Evolutionary conservation across 2,113 vertebrate species (phyloP).

Genomic region (Acanthisitta chloris): DNA sequence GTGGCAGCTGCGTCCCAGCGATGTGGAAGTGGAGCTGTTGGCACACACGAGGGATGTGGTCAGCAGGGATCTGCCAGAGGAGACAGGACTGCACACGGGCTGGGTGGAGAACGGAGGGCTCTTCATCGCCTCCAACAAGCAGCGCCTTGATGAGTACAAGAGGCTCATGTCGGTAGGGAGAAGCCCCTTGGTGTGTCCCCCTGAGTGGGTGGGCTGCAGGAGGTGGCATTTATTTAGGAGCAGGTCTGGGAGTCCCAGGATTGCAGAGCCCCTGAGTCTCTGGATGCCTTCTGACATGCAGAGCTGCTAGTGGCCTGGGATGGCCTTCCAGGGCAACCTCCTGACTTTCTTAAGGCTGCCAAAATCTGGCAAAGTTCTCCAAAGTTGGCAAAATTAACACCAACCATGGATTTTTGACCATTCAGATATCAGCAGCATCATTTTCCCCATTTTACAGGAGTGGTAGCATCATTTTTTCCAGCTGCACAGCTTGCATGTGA

Average conservation of each 20-base stretch:
- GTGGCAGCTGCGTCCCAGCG: slow-evolving; percentile 96
- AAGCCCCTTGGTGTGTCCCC: not conserved
- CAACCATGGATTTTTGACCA: accelerated
- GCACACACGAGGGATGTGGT: slow-evolving; percentile 88
- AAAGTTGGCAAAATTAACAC: not conserved
- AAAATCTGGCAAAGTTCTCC: not conserved
- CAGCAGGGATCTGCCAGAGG: slow-evolving; percentile 85
- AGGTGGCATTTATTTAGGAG: accelerated
- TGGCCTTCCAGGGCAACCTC: not conserved
- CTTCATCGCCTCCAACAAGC: slow-evolving; percentile 94
- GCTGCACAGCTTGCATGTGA: not conserved
- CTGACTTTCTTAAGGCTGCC: not conserved
- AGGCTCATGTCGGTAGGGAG: slow-evolving; percentile 94
- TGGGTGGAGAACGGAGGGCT: slow-evolving; percentile 97
- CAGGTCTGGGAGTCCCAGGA: not conserved
- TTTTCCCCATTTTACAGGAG: not conserved
- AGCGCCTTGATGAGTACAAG: slow-evolving; percentile 95
- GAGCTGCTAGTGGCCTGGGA: accelerated
- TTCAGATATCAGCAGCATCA: accelerated
- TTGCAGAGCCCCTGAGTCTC: accelerated
- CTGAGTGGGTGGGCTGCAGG: not conserved
- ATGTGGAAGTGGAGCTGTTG: slow-evolving; percentile 94
- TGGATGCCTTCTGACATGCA: accelerated
- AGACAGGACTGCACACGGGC: slow-evolving; percentile 92
- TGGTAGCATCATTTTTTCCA: not conserved